These are phyloP conservation scores for Amiota mariae DNA, from an alignment of 2,888 invertebrate species.

Conservation along the genomic window DNA sequence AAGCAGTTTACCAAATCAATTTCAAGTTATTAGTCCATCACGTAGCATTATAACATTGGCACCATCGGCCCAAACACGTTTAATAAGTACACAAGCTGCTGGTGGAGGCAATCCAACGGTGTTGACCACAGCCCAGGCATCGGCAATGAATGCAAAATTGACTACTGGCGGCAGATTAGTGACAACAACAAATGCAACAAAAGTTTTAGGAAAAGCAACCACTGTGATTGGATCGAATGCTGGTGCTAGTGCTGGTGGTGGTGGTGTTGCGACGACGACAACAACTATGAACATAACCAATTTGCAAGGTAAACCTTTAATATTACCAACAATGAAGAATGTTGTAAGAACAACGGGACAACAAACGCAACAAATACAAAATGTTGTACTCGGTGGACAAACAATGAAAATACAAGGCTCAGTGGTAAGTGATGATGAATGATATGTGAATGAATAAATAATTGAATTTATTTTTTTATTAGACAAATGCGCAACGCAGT, in stretches of 20 bases:
- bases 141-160: slow-evolving; percentile 6
- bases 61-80: slow-evolving; percentile 46
- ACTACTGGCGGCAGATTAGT: slow-evolving; percentile 40
- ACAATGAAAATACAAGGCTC: slow-evolving; percentile 70
- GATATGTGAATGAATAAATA: not conserved
- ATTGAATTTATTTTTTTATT: not conserved
- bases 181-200: slow-evolving; percentile 36
- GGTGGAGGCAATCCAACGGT: slow-evolving; percentile 34
- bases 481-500: slow-evolving; percentile 22
- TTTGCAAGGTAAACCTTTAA: slow-evolving; percentile 48
- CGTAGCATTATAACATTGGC: slow-evolving; percentile 71
- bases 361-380: slow-evolving; percentile 73
- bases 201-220: slow-evolving; percentile 2
- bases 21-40: slow-evolving; percentile 75
- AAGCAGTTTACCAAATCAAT: slow-evolving; percentile 64
- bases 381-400: slow-evolving; percentile 72
- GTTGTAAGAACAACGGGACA: slow-evolving; percentile 36
- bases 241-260: slow-evolving; percentile 53
- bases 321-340: slow-evolving; percentile 52
- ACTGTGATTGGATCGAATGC: slow-evolving; percentile 70
- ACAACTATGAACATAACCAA: not conserved
- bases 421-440: slow-evolving; percentile 54
- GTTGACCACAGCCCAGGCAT: slow-evolving; percentile 30
- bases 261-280: too few species aligned
- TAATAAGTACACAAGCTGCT: slow-evolving; percentile 31